Conservation (phyloP, 92 coral and sea anemone species). For the Blastomussa wellsi region DNA sequence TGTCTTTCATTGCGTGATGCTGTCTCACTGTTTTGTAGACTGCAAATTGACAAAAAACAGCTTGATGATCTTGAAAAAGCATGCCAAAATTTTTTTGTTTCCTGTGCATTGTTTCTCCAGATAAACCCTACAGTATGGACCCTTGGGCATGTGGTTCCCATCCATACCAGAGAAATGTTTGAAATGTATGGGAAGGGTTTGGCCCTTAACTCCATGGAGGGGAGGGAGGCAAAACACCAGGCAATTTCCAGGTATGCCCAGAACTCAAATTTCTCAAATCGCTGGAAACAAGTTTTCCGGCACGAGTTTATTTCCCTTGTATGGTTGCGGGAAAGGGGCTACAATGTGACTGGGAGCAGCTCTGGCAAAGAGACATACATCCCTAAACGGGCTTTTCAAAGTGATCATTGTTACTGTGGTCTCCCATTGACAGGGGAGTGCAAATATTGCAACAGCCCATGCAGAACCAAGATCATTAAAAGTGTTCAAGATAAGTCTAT, state of each 20-base stretch:
- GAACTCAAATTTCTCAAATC: constrained; percentile 36
- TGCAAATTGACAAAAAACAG: constrained; percentile 30
- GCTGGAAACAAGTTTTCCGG: constrained; percentile 43
- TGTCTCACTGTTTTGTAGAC: constrained; percentile 53
- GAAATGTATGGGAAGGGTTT: constrained; percentile 51
- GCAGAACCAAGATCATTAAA: too few relatives aligned
- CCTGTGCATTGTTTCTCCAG: constrained; percentile 42
- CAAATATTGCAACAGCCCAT: too few relatives aligned
- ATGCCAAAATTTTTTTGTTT: constrained; percentile 39
- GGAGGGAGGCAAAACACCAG: constrained; percentile 54
- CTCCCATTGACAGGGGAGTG: constrained; percentile 22
- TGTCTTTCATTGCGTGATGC: constrained; percentile 32
- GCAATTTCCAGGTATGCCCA: constrained; percentile 48
- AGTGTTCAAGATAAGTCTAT: too few relatives aligned
- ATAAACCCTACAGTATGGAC: constrained; percentile 61
- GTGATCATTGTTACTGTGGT: constrained; percentile 48
- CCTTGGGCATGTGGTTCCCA: constrained; percentile 43
- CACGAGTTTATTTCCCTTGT: constrained; percentile 49
- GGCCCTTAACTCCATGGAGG: constrained; percentile 45
- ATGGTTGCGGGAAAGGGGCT: constrained; percentile 48
- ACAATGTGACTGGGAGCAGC: constrained; percentile 29
- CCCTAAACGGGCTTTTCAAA: constrained; percentile 36
- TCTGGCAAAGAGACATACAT: constrained; percentile 36
- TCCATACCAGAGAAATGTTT: constrained; percentile 41
- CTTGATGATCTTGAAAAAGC: constrained; percentile 40